Evolutionary conservation across 2,888 invertebrate species (phyloP).

Genomic region (Aphrophora alni): DNA sequence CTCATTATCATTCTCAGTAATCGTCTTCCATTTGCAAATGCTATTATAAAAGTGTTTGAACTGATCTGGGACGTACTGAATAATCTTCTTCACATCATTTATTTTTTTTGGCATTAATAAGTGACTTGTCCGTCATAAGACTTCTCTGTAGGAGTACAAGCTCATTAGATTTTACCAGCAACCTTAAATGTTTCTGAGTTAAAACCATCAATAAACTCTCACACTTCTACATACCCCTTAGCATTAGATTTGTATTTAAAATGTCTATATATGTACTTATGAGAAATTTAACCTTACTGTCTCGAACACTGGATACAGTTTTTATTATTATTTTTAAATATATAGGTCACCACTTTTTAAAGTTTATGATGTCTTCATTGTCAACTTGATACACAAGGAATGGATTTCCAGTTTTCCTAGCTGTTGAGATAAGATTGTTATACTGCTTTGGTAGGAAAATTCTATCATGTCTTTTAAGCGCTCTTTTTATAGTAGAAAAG

Average conservation of each 20-base stretch:
- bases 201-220: conserved; percentile 3
- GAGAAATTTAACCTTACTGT: conserved; percentile 2
- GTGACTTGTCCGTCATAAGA: background rate
- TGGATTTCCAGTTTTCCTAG: background rate
- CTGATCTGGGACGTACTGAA: background rate
- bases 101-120: background rate
- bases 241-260: background rate
- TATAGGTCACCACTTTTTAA: background rate
- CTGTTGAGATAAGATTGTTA: background rate
- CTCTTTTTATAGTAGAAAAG: conserved; percentile 1
- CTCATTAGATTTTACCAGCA: too few species aligned
- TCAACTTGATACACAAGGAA: background rate
- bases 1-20: background rate
- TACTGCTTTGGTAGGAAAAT: conserved; percentile 1
- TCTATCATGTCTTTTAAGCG: background rate
- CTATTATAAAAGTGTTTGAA: background rate
- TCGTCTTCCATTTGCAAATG: background rate
- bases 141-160: too few species aligned
- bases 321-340: background rate
- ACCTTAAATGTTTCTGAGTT: background rate
- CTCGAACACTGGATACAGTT: background rate
- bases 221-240: background rate
- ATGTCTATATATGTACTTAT: background rate
- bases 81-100: background rate
- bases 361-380: background rate